Base-by-base conservation (phyloP, 2,113 vertebrate genomes). In the Phocoena phocoena region DNA sequence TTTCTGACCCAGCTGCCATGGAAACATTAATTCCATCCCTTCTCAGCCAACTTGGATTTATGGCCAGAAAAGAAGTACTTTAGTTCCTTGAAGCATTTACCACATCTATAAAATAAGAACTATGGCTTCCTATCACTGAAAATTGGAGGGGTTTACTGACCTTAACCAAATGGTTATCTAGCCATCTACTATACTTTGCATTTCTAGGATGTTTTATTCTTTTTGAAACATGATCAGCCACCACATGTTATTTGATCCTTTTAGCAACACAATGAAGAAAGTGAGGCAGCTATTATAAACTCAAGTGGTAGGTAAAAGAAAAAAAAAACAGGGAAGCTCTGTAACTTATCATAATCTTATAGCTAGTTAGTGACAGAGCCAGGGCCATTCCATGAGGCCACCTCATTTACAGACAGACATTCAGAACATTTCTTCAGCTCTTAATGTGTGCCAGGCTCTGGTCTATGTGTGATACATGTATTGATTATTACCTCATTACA, bases 81-180 rank as follows among this genome's bases (percentile, higher is more conserved):
- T 86, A 65, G n/a, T 93, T 95, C 44, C 86, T 86, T 82, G 47
- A 93, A 97, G 77, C 77, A 86, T 89, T 96, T 92, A 96, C 41
- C 31, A 88, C 55, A 28, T 81, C 94, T 93, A 91, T 96, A 86
- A 96, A 97, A 90, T 68, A 96, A 95, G 65, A 96, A 85, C 70
- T 41, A 80, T 76, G 41, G 9, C 84, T 97, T 97, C 71, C 67
- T 91, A 83, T 89, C 63, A 83, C 36, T 96, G 93, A 90, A 84
- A 97, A 88, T 47, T 88, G 36, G 44, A 93, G 26, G n/a, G 28
- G 88, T 94, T 97, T 95, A 93, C 70, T 97, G 83, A 88, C 63
- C 77, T 96, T 92, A 96, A 70, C 63, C 87, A 84, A 97, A 94
- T 93, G 44, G 67, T 96, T 95, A 86, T 93, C 77, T 67, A 97